phyloP scores from a whole-genome alignment of 2,113 vertebrate genomes.

The Tyto alba region DNA sequence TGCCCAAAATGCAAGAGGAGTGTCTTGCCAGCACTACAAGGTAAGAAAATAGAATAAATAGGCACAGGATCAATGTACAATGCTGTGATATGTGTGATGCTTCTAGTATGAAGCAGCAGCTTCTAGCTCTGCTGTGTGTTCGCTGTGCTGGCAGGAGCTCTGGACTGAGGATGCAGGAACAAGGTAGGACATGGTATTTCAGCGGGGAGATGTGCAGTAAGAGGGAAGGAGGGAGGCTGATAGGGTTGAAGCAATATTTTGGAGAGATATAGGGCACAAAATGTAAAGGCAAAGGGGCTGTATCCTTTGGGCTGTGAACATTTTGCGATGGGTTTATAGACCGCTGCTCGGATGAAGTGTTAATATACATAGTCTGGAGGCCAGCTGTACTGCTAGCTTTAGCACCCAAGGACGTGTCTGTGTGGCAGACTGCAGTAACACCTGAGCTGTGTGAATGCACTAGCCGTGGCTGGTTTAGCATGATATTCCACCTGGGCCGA shows the following conservation, averaged over 20 bases:
- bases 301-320: not conserved
- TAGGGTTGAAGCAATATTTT: not conserved
- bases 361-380: not conserved
- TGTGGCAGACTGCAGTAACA: not conserved
- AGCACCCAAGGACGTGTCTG: not conserved
- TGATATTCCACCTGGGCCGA: not conserved
- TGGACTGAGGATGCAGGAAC: not conserved
- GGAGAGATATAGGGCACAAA: not conserved
- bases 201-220: not conserved
- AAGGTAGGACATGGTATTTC: not conserved
- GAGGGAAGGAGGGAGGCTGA: not conserved
- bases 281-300: not conserved
- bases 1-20: not conserved
- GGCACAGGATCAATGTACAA: not conserved
- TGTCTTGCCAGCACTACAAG: not conserved
- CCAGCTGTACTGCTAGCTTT: not conserved
- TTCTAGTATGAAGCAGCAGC: not conserved
- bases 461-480: fast-evolving
- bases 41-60: not conserved
- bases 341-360: not conserved
- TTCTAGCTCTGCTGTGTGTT: not conserved
- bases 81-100: not conserved
- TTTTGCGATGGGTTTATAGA: not conserved
- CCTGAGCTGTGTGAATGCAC: not conserved
- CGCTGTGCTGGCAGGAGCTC: not conserved